Evolutionary conservation across 2,888 invertebrate species (phyloP).

Genomic region (Hetaerina titia): DNA sequence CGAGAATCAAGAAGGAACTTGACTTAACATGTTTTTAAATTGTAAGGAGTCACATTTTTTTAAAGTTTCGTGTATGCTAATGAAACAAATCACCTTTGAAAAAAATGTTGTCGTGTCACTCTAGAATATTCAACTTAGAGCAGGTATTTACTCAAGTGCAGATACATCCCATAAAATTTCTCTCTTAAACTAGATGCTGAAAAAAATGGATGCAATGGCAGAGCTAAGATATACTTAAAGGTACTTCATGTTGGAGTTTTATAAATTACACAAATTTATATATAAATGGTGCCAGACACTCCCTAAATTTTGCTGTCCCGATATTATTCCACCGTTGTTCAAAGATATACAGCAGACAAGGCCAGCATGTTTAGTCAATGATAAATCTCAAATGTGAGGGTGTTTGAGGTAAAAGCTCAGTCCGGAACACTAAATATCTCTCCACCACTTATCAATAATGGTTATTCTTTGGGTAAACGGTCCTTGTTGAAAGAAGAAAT

Average conservation of each 20-base stretch:
- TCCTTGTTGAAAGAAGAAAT: slow-evolving; percentile 27
- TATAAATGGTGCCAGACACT: neutral
- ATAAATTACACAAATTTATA: neutral
- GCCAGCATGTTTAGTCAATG: neutral
- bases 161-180: too few relatives aligned
- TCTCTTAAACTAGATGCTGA: neutral
- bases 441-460: neutral
- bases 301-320: neutral
- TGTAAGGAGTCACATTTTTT: too few relatives aligned
- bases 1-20: too few relatives aligned
- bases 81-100: too few relatives aligned
- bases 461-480: neutral
- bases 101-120: too few relatives aligned
- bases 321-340: neutral
- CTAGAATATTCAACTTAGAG: too few relatives aligned
- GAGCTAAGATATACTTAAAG: neutral
- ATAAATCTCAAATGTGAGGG: neutral
- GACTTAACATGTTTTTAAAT: too few relatives aligned
- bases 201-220: neutral
- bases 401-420: neutral
- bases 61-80: too few relatives aligned
- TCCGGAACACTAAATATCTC: neutral
- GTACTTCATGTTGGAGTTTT: neutral
- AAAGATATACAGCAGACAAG: neutral
- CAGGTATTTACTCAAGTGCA: too few relatives aligned